These are phyloP conservation scores for Bombus balteatus DNA, from an alignment of 1,140 invertebrate species.

Conservation along the genomic window DNA sequence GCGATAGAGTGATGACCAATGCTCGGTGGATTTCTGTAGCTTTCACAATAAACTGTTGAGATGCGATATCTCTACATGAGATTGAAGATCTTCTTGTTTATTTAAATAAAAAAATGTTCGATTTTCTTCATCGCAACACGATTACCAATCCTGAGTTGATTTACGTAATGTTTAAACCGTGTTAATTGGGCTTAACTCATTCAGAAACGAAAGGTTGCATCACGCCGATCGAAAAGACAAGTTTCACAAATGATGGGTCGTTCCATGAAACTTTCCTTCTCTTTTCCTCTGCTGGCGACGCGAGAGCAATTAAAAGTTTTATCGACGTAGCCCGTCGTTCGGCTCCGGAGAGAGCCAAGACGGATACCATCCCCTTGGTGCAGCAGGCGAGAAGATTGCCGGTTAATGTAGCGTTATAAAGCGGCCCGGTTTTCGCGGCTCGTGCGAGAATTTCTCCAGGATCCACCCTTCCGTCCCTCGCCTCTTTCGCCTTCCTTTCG, in stretches of 20 bases:
- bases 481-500: slow-evolving; percentile 28
- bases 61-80: too few relatives aligned
- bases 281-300: slow-evolving; percentile 10
- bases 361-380: slow-evolving; percentile 30
- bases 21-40: accelerated
- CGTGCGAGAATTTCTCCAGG: slow-evolving; percentile 33
- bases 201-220: too few relatives aligned
- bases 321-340: slow-evolving; percentile 64
- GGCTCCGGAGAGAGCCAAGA: background rate
- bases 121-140: background rate
- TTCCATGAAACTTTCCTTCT: slow-evolving; percentile 54
- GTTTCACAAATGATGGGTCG: slow-evolving; percentile 15
- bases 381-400: slow-evolving; percentile 71
- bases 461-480: background rate
- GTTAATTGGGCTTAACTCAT: background rate
- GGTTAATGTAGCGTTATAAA: slow-evolving; percentile 78
- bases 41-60: too few relatives aligned
- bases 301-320: slow-evolving; percentile 79
- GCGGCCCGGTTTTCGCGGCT: slow-evolving; percentile 53
- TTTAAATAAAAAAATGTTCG: background rate
- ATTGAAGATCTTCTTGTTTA: too few relatives aligned
- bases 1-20: too few relatives aligned
- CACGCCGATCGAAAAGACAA: background rate
- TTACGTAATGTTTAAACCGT: background rate
- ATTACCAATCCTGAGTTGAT: background rate